Conservation (phyloP, 1,140 invertebrate species). For the Monochamus saltuarius region DNA sequence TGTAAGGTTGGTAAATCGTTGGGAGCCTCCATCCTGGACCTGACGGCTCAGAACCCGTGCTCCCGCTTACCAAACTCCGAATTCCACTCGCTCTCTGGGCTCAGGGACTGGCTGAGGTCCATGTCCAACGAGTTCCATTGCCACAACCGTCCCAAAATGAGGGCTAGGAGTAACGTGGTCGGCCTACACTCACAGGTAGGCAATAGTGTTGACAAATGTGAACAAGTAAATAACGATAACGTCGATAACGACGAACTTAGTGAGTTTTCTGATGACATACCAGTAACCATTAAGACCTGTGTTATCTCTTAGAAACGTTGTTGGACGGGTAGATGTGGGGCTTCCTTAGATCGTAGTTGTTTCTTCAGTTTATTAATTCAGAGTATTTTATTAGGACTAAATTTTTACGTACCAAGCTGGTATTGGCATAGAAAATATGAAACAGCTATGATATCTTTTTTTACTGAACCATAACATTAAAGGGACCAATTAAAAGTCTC, state of each 20-base stretch:
- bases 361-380: no score
- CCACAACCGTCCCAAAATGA: conserved; percentile 30
- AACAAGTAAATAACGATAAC: conserved; percentile 1
- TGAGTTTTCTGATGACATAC: conserved; percentile 15
- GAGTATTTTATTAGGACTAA: no score
- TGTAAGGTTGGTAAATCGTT: conserved; percentile 77
- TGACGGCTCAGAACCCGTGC: conserved; percentile 77
- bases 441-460: no score
- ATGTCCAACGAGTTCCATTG: conserved; percentile 48
- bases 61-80: conserved; percentile 77
- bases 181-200: conserved; percentile 32
- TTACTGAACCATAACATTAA: no score
- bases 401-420: no score
- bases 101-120: conserved; percentile 67
- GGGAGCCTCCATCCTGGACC: conserved; percentile 78
- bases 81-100: conserved; percentile 68
- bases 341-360: no score
- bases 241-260: conserved; percentile 9
- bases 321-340: no score
- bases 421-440: no score
- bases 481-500: no score
- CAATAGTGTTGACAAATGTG: conserved; percentile 18
- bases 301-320: conserved; percentile 12
- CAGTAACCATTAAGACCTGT: conserved; percentile 23
- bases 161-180: neutral